Evolutionary conservation across 64 coral and sea anemone species (phyloP).

Genomic region (Montipora cactus): DNA sequence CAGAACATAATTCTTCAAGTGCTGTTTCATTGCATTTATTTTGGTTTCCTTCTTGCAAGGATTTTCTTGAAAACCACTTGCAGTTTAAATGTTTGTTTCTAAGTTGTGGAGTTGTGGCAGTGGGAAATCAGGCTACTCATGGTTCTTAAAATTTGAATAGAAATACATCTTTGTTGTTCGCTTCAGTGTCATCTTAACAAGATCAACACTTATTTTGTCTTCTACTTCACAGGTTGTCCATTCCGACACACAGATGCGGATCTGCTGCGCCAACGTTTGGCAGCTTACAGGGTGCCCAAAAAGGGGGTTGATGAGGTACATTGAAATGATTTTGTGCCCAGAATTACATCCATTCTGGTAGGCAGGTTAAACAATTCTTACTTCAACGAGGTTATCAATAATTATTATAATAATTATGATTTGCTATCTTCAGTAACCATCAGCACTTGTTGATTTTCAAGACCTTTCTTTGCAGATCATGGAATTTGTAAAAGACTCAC

Average conservation of each 20-base stretch:
- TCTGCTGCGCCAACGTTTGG: constrained; percentile 76
- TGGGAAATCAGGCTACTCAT: background rate
- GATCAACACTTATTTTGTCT: background rate
- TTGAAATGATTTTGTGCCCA: no score
- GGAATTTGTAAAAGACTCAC: constrained; percentile 87
- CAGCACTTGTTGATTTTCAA: background rate
- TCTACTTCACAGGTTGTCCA: constrained; percentile 72
- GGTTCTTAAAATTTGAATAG: background rate
- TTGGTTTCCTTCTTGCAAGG: no score
- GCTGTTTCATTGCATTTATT: no score
- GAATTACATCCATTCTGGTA: no score
- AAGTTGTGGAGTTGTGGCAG: no score
- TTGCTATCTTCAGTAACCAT: background rate
- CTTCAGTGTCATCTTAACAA: background rate
- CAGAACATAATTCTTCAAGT: no score
- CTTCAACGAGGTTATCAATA: no score
- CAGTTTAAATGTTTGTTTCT: no score
- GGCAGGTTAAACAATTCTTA: no score
- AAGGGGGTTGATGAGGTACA: constrained; percentile 87
- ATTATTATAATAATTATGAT: no score
- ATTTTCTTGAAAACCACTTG: no score
- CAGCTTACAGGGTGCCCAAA: constrained; percentile 68
- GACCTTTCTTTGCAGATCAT: constrained; percentile 66
- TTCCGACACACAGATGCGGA: constrained; percentile 94
- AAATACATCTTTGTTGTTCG: background rate